Conservation (phyloP, 2,797 vertebrate species). For the Tragopan temminckii region DNA sequence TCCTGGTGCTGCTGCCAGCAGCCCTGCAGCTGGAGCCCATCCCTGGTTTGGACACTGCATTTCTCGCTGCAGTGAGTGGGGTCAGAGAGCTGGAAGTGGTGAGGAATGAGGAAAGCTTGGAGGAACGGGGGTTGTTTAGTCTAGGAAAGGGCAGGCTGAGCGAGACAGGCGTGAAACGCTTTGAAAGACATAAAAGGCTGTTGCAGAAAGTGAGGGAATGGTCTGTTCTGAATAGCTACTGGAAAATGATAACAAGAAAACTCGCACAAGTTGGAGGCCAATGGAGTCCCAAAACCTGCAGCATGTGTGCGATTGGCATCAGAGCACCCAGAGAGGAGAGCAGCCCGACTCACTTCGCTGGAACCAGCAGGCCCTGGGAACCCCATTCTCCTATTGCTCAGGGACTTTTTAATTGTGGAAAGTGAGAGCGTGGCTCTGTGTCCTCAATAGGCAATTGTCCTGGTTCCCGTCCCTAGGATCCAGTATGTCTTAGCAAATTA, state of each 20-base stretch:
- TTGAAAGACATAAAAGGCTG: conserved; percentile 45
- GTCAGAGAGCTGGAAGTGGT: not conserved
- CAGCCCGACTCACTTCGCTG: not conserved
- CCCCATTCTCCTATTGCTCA: not conserved
- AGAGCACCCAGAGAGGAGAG: not conserved
- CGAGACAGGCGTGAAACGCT: not conserved
- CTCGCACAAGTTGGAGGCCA: not conserved
- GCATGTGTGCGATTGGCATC: accelerated
- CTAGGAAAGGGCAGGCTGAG: conserved; percentile 17
- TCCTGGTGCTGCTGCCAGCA: not conserved
- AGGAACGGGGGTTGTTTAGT: conserved; percentile 58
- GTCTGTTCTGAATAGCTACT: conserved; percentile 10
- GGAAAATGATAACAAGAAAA: not conserved
- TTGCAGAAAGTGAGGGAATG: not conserved
- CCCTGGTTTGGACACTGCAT: not conserved
- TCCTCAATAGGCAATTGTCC: conserved; percentile 60
- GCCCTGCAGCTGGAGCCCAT: not conserved
- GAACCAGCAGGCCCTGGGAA: not conserved
- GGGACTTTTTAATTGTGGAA: not conserved
- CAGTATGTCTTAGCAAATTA: conserved; percentile 67
- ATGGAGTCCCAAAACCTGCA: not conserved
- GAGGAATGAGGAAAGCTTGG: conserved; percentile 29
- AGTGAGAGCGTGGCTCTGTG: conserved; percentile 14
- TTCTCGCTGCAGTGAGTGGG: not conserved
- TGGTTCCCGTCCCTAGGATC: conserved; percentile 25